phyloP scores from a whole-genome alignment of 2,113 vertebrate species.

The Acinonyx jubatus region DNA sequence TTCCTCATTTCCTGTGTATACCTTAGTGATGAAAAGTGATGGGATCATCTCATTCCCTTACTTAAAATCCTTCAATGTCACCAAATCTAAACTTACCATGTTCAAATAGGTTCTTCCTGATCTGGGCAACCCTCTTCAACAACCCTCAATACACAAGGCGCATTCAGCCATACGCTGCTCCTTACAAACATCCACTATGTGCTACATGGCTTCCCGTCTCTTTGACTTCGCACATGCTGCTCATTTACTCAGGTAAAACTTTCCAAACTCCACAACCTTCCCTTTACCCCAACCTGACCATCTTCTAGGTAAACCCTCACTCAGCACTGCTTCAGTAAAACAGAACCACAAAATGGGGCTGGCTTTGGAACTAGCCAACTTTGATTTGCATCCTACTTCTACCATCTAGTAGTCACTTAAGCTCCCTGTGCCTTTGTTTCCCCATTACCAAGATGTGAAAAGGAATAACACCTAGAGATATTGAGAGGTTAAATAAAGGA shows the following conservation, averaged over 20 bases:
- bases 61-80: background rate
- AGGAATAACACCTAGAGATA: background rate
- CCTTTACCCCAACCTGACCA: background rate
- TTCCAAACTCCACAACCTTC: background rate
- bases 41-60: background rate
- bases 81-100: background rate
- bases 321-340: background rate
- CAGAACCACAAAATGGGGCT: background rate
- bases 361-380: background rate
- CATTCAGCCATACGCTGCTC: background rate
- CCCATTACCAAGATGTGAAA: background rate
- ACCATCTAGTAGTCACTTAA: background rate
- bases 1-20: background rate
- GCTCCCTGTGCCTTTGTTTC: background rate
- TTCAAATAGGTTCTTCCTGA: background rate
- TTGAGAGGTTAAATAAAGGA: background rate
- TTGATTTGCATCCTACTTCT: background rate
- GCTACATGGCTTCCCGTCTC: background rate
- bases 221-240: background rate
- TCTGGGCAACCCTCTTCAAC: background rate
- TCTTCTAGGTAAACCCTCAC: background rate
- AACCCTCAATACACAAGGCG: background rate
- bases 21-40: background rate
- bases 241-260: background rate
- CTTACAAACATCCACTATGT: background rate